These are phyloP conservation scores for Toxonevra muliebris DNA, from an alignment of 2,888 invertebrate species.

Conservation along the genomic window DNA sequence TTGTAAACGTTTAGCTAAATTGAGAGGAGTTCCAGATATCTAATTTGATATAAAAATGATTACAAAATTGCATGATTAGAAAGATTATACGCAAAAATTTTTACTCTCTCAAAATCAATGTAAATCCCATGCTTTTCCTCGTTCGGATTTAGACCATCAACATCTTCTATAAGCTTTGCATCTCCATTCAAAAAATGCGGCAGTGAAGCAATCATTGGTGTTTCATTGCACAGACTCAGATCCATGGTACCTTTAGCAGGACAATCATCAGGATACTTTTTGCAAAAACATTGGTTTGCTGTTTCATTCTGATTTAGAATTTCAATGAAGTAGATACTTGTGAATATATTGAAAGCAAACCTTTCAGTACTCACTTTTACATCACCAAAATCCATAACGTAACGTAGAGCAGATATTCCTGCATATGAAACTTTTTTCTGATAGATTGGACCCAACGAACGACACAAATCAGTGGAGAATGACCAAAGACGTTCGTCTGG, in stretches of 20 bases:
- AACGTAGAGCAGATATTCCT: constrained; percentile 75
- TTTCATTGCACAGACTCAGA: constrained; percentile 69
- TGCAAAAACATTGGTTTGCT: constrained; percentile 61
- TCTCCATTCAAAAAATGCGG: constrained; percentile 82
- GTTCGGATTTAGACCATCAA: constrained; percentile 71
- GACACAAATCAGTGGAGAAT: constrained; percentile 80
- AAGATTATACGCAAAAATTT: not conserved
- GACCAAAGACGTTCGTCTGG: constrained; percentile 73
- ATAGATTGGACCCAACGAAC: constrained; percentile 71
- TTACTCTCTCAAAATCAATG: constrained; percentile 81
- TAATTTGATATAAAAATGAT: constrained; percentile 20
- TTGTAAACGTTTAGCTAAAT: constrained; percentile 76
- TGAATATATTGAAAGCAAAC: too few species aligned
- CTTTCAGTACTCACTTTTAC: constrained; percentile 53
- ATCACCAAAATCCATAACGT: constrained; percentile 76
- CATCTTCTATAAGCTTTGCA: constrained; percentile 56
- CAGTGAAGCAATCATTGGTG: constrained; percentile 77
- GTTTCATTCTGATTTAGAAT: constrained; percentile 44
- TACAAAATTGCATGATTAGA: not conserved
- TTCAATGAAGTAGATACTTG: too few species aligned
- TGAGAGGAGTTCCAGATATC: constrained; percentile 73
- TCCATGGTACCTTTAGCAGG: constrained; percentile 78
- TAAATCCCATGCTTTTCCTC: constrained; percentile 75
- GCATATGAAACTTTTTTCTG: constrained; percentile 69
- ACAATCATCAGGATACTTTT: constrained; percentile 70